These are phyloP conservation scores for Drosophila gaucha DNA, from an alignment of 2,888 invertebrate genomes.

Conservation along the genomic window DNA sequence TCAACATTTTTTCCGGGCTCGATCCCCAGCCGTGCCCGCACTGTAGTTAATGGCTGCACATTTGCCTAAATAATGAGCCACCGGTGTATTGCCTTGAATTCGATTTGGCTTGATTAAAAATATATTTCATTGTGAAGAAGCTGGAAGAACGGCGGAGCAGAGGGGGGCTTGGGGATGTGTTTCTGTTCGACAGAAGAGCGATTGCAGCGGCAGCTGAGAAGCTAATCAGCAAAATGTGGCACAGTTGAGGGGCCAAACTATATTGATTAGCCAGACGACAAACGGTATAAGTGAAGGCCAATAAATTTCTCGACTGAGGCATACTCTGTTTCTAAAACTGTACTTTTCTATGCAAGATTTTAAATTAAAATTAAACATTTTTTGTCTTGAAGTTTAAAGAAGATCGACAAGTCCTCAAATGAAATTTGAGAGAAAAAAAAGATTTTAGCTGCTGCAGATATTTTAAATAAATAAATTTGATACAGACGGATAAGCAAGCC, in stretches of 20 bases:
- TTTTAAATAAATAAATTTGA: too few species aligned
- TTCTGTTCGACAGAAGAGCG: conserved; percentile 42
- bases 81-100: conserved; percentile 79
- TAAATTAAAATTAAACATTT: too few species aligned
- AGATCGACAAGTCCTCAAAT: too few species aligned
- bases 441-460: too few species aligned
- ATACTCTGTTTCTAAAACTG: neutral
- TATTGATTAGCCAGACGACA: conserved; percentile 48
- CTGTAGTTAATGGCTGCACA: conserved; percentile 78
- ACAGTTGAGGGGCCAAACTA: conserved; percentile 37
- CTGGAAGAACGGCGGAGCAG: neutral
- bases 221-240: conserved; percentile 73
- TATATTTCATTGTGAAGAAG: conserved; percentile 74
- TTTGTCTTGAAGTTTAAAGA: too few species aligned
- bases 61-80: conserved; percentile 80
- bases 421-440: too few species aligned
- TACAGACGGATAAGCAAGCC: too few species aligned
- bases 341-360: neutral
- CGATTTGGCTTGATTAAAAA: conserved; percentile 79
- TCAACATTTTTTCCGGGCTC: conserved; percentile 45
- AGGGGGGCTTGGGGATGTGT: neutral
- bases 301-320: too few species aligned
- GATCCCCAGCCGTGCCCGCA: conserved; percentile 24
- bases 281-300: neutral
- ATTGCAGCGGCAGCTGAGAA: conserved; percentile 67